Evolutionary conservation across 1,140 invertebrate genomes (phyloP).

Genomic region (Lordiphosa mommai): DNA sequence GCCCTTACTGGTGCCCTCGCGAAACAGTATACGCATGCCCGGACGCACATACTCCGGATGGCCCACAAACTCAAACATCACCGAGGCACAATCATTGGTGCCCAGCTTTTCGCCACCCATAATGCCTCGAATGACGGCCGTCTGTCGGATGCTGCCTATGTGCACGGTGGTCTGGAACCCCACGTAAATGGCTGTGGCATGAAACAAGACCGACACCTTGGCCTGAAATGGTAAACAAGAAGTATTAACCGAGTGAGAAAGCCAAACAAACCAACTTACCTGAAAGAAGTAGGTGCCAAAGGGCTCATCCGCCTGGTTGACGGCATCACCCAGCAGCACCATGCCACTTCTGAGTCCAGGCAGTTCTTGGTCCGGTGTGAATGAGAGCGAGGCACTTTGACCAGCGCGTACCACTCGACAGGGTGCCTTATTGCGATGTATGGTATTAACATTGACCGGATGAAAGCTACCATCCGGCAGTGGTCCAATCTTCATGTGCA

Average conservation of each 20-base stretch:
- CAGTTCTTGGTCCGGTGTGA: constrained; percentile 82
- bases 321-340: constrained; percentile 84
- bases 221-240: constrained; percentile 83
- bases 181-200: constrained; percentile 87
- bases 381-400: constrained; percentile 93
- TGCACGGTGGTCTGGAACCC: constrained; percentile 97
- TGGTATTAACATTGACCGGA: constrained; percentile 88
- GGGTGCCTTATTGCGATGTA: constrained; percentile 94
- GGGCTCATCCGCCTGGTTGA: constrained; percentile 81
- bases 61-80: constrained; percentile 92
- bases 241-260: neutral
- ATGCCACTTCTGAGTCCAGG: constrained; percentile 89
- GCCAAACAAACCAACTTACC: constrained; percentile 77
- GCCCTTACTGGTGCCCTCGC: constrained; percentile 92
- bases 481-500: constrained; percentile 85
- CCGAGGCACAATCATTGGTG: constrained; percentile 92
- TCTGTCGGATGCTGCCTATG: constrained; percentile 96
- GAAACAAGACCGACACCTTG: constrained; percentile 91
- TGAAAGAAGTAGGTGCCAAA: constrained; percentile 89
- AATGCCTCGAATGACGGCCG: constrained; percentile 88
- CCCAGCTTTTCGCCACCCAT: constrained; percentile 79
- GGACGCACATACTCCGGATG: constrained; percentile 96
- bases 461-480: constrained; percentile 90
- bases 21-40: constrained; percentile 91
- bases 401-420: constrained; percentile 92